Conservation (phyloP, 1,140 invertebrate species). For the Steinernema khuongi region DNA sequence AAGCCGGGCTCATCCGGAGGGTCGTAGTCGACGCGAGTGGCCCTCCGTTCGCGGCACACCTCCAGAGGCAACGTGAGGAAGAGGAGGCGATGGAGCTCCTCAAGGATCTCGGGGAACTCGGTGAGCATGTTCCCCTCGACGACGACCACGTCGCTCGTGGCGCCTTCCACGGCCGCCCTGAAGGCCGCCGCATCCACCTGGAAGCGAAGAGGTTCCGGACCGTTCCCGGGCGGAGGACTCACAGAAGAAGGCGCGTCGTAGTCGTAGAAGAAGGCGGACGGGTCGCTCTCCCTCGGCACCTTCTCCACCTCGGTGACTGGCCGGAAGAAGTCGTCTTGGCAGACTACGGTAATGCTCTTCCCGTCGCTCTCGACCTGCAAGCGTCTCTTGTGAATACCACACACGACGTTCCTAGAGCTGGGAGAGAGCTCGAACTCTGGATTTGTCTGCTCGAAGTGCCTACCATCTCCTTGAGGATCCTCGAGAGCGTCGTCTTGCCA, state of each 20-base stretch:
- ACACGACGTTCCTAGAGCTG: slow-evolving; percentile 1
- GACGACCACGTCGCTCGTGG: slow-evolving; percentile 28
- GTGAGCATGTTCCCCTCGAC: slow-evolving; percentile 43
- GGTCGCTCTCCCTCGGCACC: slow-evolving; percentile 6
- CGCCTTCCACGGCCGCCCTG: slow-evolving; percentile 13
- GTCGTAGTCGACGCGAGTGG: slow-evolving; percentile 21
- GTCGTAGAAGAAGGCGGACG: slow-evolving; percentile 27
- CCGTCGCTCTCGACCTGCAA: slow-evolving; percentile 13
- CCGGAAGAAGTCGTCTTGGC: slow-evolving; percentile 38
- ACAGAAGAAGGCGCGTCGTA: slow-evolving; percentile 21
- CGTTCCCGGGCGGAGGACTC: not conserved
- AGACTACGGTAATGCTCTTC: slow-evolving; percentile 22
- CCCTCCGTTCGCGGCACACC: slow-evolving; percentile 3
- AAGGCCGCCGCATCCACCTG: slow-evolving; percentile 1
- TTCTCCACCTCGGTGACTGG: slow-evolving; percentile 4
- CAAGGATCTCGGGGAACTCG: slow-evolving; percentile 30
- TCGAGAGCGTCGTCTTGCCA: slow-evolving; percentile 34
- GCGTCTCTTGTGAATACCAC: not conserved
- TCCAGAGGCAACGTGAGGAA: slow-evolving; percentile 37
- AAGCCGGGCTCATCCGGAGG: slow-evolving; percentile 37
- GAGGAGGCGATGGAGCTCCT: slow-evolving; percentile 22
- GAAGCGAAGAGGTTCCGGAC: not conserved
- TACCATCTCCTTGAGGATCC: slow-evolving; percentile 24
- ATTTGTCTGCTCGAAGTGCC: slow-evolving; percentile 2
- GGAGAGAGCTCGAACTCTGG: not conserved